Evolutionary conservation across 30 jellyfish, hydroid and myxozoan species (phyloP).

Genomic region (Cassiopea andromeda): DNA sequence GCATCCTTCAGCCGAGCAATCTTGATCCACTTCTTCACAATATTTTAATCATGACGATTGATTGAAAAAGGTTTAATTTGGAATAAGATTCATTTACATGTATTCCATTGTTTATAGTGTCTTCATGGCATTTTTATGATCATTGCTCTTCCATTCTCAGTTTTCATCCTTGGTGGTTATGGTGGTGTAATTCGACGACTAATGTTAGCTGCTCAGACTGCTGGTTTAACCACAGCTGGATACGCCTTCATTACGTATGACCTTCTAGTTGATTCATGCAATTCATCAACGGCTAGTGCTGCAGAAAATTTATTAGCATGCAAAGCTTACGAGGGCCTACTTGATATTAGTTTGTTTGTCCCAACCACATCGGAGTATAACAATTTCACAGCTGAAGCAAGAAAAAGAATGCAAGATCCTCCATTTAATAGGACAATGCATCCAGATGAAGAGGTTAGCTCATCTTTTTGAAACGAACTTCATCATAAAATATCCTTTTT

Average conservation of each 20-base stretch:
- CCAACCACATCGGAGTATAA: constrained; percentile 74
- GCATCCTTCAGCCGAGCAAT: too few species aligned
- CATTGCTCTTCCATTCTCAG: constrained; percentile 22
- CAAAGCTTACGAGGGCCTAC: constrained; percentile 87
- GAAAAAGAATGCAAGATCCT: constrained; percentile 81
- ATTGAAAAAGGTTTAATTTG: too few species aligned
- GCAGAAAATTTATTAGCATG: constrained; percentile 71
- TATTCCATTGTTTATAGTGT: too few species aligned
- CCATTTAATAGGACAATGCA: constrained; percentile 79
- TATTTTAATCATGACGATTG: too few species aligned
- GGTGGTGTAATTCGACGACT: constrained; percentile 72
- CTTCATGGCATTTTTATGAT: background rate
- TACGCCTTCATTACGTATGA: constrained; percentile 84
- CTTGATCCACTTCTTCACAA: too few species aligned
- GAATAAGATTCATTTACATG: too few species aligned
- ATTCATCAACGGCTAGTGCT: constrained; percentile 36
- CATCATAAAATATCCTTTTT: too few species aligned
- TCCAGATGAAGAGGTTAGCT: constrained; percentile 62
- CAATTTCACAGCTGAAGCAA: constrained; percentile 76
- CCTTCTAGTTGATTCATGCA: constrained; percentile 79
- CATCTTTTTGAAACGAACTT: background rate
- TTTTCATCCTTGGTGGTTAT: constrained; percentile 93
- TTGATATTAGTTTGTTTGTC: constrained; percentile 86
- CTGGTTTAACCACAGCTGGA: constrained; percentile 69
- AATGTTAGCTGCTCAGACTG: constrained; percentile 79